phyloP scores from a whole-genome alignment of 2,888 invertebrate genomes.

The Oegoconia quadripuncta region DNA sequence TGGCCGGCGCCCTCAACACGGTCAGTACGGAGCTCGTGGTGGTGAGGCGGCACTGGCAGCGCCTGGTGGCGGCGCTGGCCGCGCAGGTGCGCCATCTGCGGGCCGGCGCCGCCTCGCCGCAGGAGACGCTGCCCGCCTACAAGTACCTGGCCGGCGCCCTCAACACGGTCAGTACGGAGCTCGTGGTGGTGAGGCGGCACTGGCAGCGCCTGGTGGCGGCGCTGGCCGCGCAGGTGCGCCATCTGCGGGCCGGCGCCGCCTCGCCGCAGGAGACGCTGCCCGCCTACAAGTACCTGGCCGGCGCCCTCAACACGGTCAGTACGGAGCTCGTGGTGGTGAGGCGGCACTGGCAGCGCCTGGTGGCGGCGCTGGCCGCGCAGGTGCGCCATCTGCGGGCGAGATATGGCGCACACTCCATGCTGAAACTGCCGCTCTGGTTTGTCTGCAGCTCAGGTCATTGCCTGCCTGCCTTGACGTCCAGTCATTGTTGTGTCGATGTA shows the following conservation, averaged over 20 bases:
- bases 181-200: slow-evolving; percentile 60
- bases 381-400: too few species aligned
- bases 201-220: slow-evolving; percentile 83
- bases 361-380: neutral
- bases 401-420: too few species aligned
- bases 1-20: slow-evolving; percentile 57
- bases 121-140: slow-evolving; percentile 59
- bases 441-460: too few species aligned
- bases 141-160: slow-evolving; percentile 61
- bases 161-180: slow-evolving; percentile 43
- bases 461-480: too few species aligned
- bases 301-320: slow-evolving; percentile 57
- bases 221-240: slow-evolving; percentile 81
- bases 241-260: slow-evolving; percentile 54
- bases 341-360: too few species aligned
- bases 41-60: slow-evolving; percentile 81
- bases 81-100: slow-evolving; percentile 81
- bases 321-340: neutral
- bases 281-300: slow-evolving; percentile 65
- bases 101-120: slow-evolving; percentile 30
- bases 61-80: slow-evolving; percentile 81
- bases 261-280: slow-evolving; percentile 45
- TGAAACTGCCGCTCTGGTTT: too few species aligned
- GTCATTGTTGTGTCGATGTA: too few species aligned
- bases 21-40: slow-evolving; percentile 30